Base-by-base conservation (phyloP, 1,140 invertebrate genomes). In the Drosophila carrolli region DNA sequence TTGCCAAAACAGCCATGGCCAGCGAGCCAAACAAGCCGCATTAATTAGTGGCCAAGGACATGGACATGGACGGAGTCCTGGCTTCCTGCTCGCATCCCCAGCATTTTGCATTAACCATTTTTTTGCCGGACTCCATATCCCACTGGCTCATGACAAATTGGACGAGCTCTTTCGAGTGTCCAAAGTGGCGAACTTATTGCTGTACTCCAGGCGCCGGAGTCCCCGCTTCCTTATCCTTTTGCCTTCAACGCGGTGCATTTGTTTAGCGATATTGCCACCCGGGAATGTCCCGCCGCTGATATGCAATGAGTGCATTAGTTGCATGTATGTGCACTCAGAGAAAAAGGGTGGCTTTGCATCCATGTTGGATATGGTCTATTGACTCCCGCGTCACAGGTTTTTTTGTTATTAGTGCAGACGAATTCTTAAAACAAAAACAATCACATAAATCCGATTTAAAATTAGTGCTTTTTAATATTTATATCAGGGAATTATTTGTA, bases 231-330 rank as follows among this genome's bases (percentile, higher is more conserved):
- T 14, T 44, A 23, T 40, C 44, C 38, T 23, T 13, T 10, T 38
- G 38, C 23, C 40, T 23, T 4, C 40, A 41, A 16, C 38, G 46
- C 65, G 60, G 48, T n/a, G 74, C 75, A 78, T 78, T 78, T 79
- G 83, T 79, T 88, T 82, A 83, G 78, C 75, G 71, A 79, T 81
- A 83, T 78, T 65, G 50, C 70, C 70, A 55, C 19, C 68, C 74
- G 57, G 62, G 66, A 60, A 41, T 75, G 59, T 57, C 67, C 63
- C 61, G 53, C 57, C 35, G 48, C 75, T 79, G 67, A 83, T 88
- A 83, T 88, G 83, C 84, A 88, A 82, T 83, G 83, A 88, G 83
- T 88, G 83, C 83, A 82, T 82, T 83, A 81, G 78, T 60, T 71
- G 65, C 67, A 71, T 65, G 29, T 61, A 32, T 57, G 40, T 32